Base-by-base conservation (phyloP, 2,797 vertebrate species). In the Sylvia borin region DNA sequence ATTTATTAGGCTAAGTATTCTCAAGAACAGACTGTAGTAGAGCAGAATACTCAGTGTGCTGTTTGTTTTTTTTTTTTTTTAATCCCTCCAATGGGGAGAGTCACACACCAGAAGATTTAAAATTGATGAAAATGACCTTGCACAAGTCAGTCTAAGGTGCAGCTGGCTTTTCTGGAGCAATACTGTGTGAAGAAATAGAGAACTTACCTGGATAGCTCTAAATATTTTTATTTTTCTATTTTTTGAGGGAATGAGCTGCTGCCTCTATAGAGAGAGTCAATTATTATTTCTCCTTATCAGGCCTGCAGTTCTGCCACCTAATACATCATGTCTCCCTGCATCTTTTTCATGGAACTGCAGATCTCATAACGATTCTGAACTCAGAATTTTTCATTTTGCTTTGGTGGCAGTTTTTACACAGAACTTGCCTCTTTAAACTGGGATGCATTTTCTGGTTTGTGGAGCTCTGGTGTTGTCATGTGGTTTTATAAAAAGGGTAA, bases 1-100 rank as follows among this genome's bases (percentile, higher is more conserved):
- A 77, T 77, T 83, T 93, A 82, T 95, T 83, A 91, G 53, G 47
- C 31, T 88, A 66, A 72, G 31, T 71, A 83, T 85, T 92, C 68
- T 91, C 50, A 71, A 92, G 90, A 85, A 85, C 91, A 93, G 66
- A 57, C 34, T 90, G 72, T 47, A 68, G 61, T 50, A 84, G 11
- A 85, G 71, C 16, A 85, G 85, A 84, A 70, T 76, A 84, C 67
- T 93, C 71, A 62, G 31, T 5, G 19, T 29, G 62, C n/a, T 80
- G 40, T 0, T 31, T 36, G 8, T 67, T 65, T 57, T 53, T 18
- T 3, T 36, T 36, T 67, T 65, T 57, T 53, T 18, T 3, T 51
- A 86, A 73, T 22, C n/a, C 19, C 36, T 85, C 60, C 90, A 70
- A 17, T 14, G 1, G 19, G 15, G 19, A 90, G 12, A 79, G 32